Percentiles rank a stretch among this genome's conserved stretches.
Conservation (phyloP, 1,140 invertebrate genomes). For the Chironomus striatipennis region DNA sequence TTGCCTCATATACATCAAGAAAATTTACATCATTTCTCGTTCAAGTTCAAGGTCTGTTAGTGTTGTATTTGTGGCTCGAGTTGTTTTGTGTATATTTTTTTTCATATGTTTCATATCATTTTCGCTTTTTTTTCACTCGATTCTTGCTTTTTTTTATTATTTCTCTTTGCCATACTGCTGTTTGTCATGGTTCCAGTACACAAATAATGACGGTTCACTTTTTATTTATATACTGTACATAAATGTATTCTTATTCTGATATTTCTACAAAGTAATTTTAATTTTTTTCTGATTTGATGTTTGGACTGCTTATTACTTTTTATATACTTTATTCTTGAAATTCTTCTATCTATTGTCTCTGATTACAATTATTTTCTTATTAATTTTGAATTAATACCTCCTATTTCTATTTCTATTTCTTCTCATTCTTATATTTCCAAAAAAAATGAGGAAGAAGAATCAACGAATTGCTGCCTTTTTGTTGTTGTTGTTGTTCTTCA, state of each 20-base stretch:
- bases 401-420: not conserved
- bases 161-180: not conserved
- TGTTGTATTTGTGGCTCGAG: conserved; percentile 40
- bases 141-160: too few species aligned
- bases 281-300: too few species aligned
- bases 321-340: not conserved
- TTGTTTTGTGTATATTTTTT: conserved; percentile 47
- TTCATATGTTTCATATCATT: conserved; percentile 23
- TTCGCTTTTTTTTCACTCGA: conserved; percentile 22
- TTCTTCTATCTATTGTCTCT: not conserved
- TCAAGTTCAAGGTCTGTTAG: conserved; percentile 16
- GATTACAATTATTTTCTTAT: not conserved
- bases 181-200: conserved; percentile 13
- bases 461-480: not conserved
- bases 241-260: too few species aligned
- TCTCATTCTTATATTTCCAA: too few species aligned
- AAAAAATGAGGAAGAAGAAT: too few species aligned
- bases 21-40: conserved; percentile 22
- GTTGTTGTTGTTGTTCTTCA: not conserved
- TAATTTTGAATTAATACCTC: not conserved
- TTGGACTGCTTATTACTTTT: not conserved
- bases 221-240: not conserved
- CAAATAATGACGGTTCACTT: not conserved
- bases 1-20: conserved; percentile 4
- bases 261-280: too few species aligned